A percentile compares a stretch with the other conserved stretches of the same genome.
Evolutionary conservation across 1,140 invertebrate species (phyloP).

Genomic region (Pomacea maculata): DNA sequence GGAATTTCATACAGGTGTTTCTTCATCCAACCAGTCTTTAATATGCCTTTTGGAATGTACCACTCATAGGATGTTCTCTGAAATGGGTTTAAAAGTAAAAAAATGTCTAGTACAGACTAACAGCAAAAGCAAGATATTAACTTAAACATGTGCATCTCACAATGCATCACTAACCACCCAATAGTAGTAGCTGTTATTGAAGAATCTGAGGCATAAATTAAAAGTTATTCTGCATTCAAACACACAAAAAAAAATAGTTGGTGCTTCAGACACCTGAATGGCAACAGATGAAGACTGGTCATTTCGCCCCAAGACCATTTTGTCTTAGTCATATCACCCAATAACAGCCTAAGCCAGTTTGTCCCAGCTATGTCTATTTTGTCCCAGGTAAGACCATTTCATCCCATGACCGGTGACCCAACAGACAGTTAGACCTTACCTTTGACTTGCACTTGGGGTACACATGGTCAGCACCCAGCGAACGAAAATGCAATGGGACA

Average conservation of each 20-base stretch:
- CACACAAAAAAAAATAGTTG: too few relatives aligned
- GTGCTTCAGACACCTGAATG: too few relatives aligned
- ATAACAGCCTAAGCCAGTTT: too few relatives aligned
- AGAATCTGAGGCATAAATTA: too few relatives aligned
- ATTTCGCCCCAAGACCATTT: too few relatives aligned
- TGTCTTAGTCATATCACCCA: too few relatives aligned
- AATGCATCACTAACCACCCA: too few relatives aligned
- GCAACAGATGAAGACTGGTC: too few relatives aligned
- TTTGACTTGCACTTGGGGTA: slow-evolving; percentile 92
- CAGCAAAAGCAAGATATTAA: background rate
- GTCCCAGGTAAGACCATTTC: background rate
- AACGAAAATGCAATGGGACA: slow-evolving; percentile 85
- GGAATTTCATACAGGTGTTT: slow-evolving; percentile 93
- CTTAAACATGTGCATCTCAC: too few relatives aligned
- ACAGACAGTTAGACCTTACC: slow-evolving; percentile 61
- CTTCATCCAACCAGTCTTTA: slow-evolving; percentile 94
- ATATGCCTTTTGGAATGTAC: slow-evolving; percentile 95
- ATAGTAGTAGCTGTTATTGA: too few relatives aligned
- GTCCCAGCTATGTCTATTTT: background rate
- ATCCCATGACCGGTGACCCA: background rate
- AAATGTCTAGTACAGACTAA: slow-evolving; percentile 12
- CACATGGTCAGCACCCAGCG: slow-evolving; percentile 77
- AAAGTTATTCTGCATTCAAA: too few relatives aligned
- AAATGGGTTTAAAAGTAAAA: slow-evolving; percentile 39
- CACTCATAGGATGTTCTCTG: slow-evolving; percentile 90